A percentile compares a stretch with the other conserved stretches of the same genome.
Evolutionary conservation across 2,888 invertebrate species (phyloP).

Genomic region (Harmothoe impar): DNA sequence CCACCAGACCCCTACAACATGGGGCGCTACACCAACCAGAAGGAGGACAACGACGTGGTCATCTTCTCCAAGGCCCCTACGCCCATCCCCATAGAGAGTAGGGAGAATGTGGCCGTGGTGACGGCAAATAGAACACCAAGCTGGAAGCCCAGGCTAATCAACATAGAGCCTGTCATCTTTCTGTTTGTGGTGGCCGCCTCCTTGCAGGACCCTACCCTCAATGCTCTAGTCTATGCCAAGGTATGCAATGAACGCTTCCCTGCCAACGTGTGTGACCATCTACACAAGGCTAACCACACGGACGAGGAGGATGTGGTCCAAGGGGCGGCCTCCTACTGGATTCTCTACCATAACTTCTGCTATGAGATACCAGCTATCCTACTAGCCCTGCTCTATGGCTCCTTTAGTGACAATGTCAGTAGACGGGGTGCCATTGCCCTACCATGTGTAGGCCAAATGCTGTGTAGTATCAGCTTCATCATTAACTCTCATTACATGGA

Average conservation of each 20-base stretch:
- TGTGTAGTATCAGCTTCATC: conserved; percentile 79
- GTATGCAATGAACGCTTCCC: conserved; percentile 78
- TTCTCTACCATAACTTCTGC: conserved; percentile 80
- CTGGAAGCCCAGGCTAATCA: conserved; percentile 83
- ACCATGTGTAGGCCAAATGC: conserved; percentile 82
- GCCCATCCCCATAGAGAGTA: background rate
- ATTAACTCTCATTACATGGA: conserved; percentile 78
- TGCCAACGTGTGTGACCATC: conserved; percentile 68
- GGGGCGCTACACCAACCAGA: background rate
- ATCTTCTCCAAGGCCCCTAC: conserved; percentile 17
- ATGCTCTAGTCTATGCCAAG: conserved; percentile 83
- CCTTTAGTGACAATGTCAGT: conserved; percentile 83
- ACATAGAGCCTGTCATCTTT: conserved; percentile 94
- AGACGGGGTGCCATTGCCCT: conserved; percentile 83
- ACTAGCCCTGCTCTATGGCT: conserved; percentile 80
- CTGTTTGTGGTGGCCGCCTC: conserved; percentile 93
- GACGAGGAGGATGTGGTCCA: conserved; percentile 78
- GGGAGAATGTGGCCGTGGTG: conserved; percentile 27
- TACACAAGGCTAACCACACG: conserved; percentile 52
- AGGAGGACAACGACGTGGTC: conserved; percentile 8
- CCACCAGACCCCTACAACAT: no score
- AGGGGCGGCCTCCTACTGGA: conserved; percentile 80
- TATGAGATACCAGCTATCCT: conserved; percentile 81
- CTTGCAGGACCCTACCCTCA: conserved; percentile 82
- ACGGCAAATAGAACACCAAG: background rate